These are phyloP conservation scores for Megamerina dolium DNA, from an alignment of 2,888 invertebrate species.

Conservation along the genomic window DNA sequence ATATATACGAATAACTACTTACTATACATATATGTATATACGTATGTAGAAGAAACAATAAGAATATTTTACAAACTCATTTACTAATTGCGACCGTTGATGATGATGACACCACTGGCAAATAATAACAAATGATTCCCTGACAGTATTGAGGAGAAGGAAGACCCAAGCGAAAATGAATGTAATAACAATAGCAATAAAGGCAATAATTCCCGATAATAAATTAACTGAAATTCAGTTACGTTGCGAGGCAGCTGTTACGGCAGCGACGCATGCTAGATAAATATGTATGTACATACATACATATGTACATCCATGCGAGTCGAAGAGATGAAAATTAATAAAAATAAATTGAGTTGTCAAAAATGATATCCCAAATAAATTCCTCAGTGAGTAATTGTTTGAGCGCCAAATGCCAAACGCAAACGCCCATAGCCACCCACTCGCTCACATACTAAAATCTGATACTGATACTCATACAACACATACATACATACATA, in stretches of 20 bases:
- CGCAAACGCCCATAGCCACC: slow-evolving; percentile 14
- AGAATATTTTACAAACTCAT: slow-evolving; percentile 31
- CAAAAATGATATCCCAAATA: slow-evolving; percentile 50
- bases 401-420: slow-evolving; percentile 28
- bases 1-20: neutral
- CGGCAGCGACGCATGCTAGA: slow-evolving; percentile 1
- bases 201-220: slow-evolving; percentile 44
- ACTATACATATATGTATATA: no score
- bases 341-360: slow-evolving; percentile 51
- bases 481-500: no score
- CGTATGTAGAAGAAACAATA: no score
- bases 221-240: slow-evolving; percentile 48
- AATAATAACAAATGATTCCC: no score
- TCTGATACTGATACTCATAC: no score
- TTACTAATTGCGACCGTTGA: slow-evolving; percentile 43
- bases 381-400: slow-evolving; percentile 50
- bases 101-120: slow-evolving; percentile 30
- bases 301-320: no score
- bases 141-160: no score
- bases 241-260: slow-evolving; percentile 20
- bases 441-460: no score
- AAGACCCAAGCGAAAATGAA: no score
- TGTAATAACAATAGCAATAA: slow-evolving; percentile 33
- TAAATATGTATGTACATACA: no score
- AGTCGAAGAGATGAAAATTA: slow-evolving; percentile 45